phyloP scores from a whole-genome alignment of 2,888 invertebrate species.

The Pteria penguin region DNA sequence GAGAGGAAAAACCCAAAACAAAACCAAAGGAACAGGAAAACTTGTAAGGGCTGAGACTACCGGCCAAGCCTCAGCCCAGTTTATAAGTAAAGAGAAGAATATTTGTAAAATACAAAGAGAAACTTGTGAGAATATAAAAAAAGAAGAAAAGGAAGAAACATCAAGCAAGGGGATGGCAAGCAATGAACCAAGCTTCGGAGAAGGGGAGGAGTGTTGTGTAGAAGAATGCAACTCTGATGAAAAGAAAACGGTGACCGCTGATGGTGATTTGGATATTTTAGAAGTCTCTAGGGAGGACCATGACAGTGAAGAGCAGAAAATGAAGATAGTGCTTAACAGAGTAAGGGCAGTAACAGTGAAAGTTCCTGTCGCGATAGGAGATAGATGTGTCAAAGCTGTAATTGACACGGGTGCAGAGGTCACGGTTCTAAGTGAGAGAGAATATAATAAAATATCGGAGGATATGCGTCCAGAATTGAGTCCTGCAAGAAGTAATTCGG shows the following conservation, averaged over 20 bases:
- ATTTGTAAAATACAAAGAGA: constrained; percentile 11
- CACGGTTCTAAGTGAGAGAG: too few species aligned
- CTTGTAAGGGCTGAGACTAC: constrained; percentile 1
- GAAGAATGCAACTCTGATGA: too few species aligned
- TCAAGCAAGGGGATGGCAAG: too few species aligned
- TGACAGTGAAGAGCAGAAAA: background rate
- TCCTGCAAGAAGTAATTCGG: constrained; percentile 10
- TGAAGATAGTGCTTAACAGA: constrained; percentile 13
- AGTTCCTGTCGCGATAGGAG: background rate
- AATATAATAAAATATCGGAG: constrained; percentile 8
- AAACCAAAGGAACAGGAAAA: constrained; percentile 2
- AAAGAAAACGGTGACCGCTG: too few species aligned
- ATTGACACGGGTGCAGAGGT: constrained; percentile 32
- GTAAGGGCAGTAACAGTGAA: constrained; percentile 15
- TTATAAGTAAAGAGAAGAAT: constrained; percentile 9
- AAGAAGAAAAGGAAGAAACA: too few species aligned
- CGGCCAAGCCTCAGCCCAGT: constrained; percentile 1
- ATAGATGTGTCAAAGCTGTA: constrained; percentile 5
- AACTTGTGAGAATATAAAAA: too few species aligned
- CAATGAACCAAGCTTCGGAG: too few species aligned
- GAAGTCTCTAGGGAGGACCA: background rate
- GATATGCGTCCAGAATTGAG: background rate
- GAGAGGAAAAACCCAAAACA: background rate
- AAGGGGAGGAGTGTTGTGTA: too few species aligned
- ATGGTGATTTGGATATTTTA: background rate